Evolutionary conservation across 2,113 vertebrate species (phyloP), one percentile per base, ranked within the genome.

Genomic region (Psilopogon haemacephalus): DNA sequence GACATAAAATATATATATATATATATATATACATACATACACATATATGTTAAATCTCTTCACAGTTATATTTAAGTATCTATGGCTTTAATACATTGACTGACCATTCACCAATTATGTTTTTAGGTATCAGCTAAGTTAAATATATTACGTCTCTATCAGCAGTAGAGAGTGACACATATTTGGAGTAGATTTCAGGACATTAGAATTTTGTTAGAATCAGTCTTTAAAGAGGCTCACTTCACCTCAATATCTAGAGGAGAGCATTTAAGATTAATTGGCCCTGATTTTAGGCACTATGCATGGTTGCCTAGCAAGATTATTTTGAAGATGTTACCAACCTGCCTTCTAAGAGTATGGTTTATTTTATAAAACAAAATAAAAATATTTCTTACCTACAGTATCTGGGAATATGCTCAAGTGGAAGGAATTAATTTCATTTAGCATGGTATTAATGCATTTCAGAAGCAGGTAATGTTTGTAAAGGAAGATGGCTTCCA

Each of bases 341-440:
- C 35, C 30, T 84, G n/a, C 18, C 4, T n/a, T n/a, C n/a, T n/a
- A n/a, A n/a, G n/a, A n/a, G n/a, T n/a, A n/a, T n/a, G n/a, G n/a
- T n/a, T 71, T 35, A 38, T 73, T 82, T 87, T 35, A 38, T n/a
- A 77, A 69, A 89, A 24, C 14, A 55, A 71, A 37, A 11, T 59
- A 86, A 88, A 88, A 90, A 60, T 44, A 83, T 48, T 56, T 83
- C 23, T 73, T 90, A 80, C 30, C 40, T 71, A 65, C 11, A 40
- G 19, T 9, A 68, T 60, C 12, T 90, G 37, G 18, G 23, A 86
- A 86, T 80, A 67, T 33, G 28, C 48, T 93, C 52, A 88, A 80
- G 46, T n/a, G 26, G 19, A 80, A 77, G 37, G 23, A 74, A 86
- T 59, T 58, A 69, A 69, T 84, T 92, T 59, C 8, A 76, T 59